Evolutionary conservation across 2,888 invertebrate genomes (phyloP), one percentile per base, ranked within the genome.

Genomic region (Drosophila quinaria): DNA sequence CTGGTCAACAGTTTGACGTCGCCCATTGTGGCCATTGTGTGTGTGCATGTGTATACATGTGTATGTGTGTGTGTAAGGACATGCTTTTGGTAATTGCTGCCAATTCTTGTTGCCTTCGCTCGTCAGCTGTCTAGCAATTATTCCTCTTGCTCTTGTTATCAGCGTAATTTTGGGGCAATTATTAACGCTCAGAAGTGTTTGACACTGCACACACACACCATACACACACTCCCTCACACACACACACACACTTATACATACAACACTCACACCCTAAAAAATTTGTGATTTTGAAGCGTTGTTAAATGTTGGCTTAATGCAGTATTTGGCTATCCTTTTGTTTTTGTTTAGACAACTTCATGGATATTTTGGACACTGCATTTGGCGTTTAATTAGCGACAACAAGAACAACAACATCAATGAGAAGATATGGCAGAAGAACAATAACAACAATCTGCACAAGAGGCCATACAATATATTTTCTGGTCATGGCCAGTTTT

Each of bases 121-220:
- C 33, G 29, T 29, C 42, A 44, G 31, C 33, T 50, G 68, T 61
- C 64, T 60, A 67, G 60, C 81, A 87, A 82, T 73, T 84, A 84
- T 75, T 78, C 44, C 77, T 74, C 72, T 70, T 74, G 71, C 75
- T n/a, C n/a, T n/a, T 74, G 68, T 77, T 75, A 75, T 75, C 70
- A 70, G 44, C 76, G 58, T 50, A 63, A 81, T 89, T 78, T 77
- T 70, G 63, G 66, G 68, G 64, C 78, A 84, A 71, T 80, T 90
- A 84, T 81, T 79, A 78, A 70, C 78, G 76, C 60, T 52, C 55
- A 42, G 52, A 78, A 62, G 61, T 61, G 61, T 44, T 54, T 72
- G 60, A 58, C 70, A 61, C 61, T 37, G n/a, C 42, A 50, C 59
- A 41, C 35, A 41, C 25, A 51, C 39, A 13, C 10, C 8, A 37